Conservation (phyloP, 1,140 invertebrate genomes). For the Pseudomyrmex pallidus region DNA sequence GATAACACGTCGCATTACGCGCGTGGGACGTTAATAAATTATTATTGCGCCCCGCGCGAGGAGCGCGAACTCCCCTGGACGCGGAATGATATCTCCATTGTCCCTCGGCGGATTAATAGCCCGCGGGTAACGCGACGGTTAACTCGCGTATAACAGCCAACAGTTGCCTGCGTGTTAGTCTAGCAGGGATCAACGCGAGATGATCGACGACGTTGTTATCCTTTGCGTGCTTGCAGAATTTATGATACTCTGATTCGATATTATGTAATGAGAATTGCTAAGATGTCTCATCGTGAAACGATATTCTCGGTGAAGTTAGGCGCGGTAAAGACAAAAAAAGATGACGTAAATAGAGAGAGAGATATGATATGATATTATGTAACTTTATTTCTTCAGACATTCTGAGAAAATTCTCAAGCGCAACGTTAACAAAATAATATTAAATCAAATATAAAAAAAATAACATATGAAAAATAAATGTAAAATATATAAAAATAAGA, state of each 20-base stretch:
- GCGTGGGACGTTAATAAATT: slow-evolving; percentile 82
- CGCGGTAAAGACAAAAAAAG: not conserved
- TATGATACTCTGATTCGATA: not conserved
- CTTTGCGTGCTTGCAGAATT: slow-evolving; percentile 2
- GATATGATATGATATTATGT: not conserved
- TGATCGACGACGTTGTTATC: slow-evolving; percentile 49
- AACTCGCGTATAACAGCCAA: slow-evolving; percentile 24
- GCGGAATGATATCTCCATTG: slow-evolving; percentile 80
- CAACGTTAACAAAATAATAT: too few relatives aligned
- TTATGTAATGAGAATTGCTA: slow-evolving; percentile 26
- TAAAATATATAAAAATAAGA: too few relatives aligned
- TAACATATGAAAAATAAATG: not conserved
- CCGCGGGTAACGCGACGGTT: slow-evolving; percentile 35
- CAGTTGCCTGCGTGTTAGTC: slow-evolving; percentile 7
- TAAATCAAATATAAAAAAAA: not conserved
- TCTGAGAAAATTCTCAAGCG: too few relatives aligned
- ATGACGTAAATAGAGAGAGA: not conserved
- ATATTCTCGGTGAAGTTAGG: slow-evolving; percentile 1
- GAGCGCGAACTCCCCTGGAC: slow-evolving; percentile 61
- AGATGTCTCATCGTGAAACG: not conserved
- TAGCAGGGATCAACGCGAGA: slow-evolving; percentile 27
- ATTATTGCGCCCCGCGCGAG: slow-evolving; percentile 74
- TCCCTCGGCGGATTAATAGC: slow-evolving; percentile 78
- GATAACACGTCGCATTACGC: slow-evolving; percentile 76
- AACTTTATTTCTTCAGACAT: too few relatives aligned